Conservation (phyloP, 1,140 invertebrate genomes). For the Brachionus rubens region DNA sequence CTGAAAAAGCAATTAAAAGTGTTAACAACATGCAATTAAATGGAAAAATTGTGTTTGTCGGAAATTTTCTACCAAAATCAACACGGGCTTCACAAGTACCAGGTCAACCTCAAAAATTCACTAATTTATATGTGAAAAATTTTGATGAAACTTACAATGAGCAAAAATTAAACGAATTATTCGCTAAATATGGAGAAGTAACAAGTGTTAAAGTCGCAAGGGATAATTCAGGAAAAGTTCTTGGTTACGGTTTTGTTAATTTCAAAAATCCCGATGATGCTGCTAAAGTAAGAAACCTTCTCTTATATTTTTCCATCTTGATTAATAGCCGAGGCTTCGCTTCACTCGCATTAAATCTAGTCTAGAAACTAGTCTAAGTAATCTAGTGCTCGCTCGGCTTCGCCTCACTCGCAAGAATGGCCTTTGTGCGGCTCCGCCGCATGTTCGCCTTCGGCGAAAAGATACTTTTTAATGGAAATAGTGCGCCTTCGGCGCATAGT, state of each 20-base stretch:
- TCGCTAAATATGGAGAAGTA: slow-evolving; percentile 89
- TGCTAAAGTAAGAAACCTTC: slow-evolving; percentile 26
- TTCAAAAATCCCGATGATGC: slow-evolving; percentile 16
- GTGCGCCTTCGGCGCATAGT: too few relatives aligned
- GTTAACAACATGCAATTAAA: slow-evolving; percentile 89
- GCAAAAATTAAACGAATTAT: slow-evolving; percentile 85
- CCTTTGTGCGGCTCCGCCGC: too few relatives aligned
- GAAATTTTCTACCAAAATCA: slow-evolving; percentile 91
- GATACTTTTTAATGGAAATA: too few relatives aligned
- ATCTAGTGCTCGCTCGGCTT: too few relatives aligned
- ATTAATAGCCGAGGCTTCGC: too few relatives aligned
- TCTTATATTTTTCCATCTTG: too few relatives aligned
- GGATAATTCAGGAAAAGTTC: neutral
- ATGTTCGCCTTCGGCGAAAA: too few relatives aligned
- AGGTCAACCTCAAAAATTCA: slow-evolving; percentile 76
- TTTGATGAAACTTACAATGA: slow-evolving; percentile 91
- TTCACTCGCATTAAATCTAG: too few relatives aligned
- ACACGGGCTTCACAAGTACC: slow-evolving; percentile 79
- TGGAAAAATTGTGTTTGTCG: slow-evolving; percentile 91
- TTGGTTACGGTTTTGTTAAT: slow-evolving; percentile 29
- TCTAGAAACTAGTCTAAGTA: neutral
- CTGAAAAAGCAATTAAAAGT: slow-evolving; percentile 72
- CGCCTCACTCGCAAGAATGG: too few relatives aligned
- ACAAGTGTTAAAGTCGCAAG: slow-evolving; percentile 67
- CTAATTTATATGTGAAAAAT: slow-evolving; percentile 99